Evolutionary conservation across 2,797 vertebrate genomes (phyloP), one percentile per base, ranked within the genome.

Genomic region (Rhinophrynus dorsalis): DNA sequence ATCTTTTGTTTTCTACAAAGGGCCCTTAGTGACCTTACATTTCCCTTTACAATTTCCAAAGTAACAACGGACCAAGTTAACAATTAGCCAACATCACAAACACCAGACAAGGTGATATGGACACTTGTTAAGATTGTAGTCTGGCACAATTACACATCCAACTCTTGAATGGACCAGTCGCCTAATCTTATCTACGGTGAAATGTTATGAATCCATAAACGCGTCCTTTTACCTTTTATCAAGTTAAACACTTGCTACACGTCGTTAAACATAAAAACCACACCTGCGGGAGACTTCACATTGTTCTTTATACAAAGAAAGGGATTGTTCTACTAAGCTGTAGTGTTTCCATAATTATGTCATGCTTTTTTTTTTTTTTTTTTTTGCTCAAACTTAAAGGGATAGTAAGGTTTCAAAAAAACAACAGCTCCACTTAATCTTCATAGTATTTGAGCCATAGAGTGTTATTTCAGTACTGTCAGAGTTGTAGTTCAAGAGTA

Each of bases 191-290:
- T 63, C 59, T 47, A n/a, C 11, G 26, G 3, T 24, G 13, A 44
- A n/a, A 52, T 29, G 30, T 27, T 47, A 58, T 24, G 23, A 20
- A 40, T 57, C 8, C 24, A 30, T 27, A 48, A 71, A 71, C 35
- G 55, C 52, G 27, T 29, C 57, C 57, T 30, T 20, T 24, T 30
- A 42, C 6, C 33, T 27, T 54, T 72, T 72, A 58, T 73, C 69
- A 73, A 58, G 66, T 29, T 27, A 60, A 51, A 26, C 3, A 44
- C 69, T 66, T 44, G 40, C 35, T 35, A 51, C 35, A 44, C 18
- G 37, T 51, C 37, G 21, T 50, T 65, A 58, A 44, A n/a, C n/a
- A n/a, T n/a, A 30, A 24, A 59, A 40, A 56, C 11, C 10, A 20
- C 45, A 51, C 45, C 45, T 33, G 5, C 27, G 18, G 4, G 35